Conservation (phyloP, 1,140 invertebrate species). For the Drosophila grimshawi region DNA sequence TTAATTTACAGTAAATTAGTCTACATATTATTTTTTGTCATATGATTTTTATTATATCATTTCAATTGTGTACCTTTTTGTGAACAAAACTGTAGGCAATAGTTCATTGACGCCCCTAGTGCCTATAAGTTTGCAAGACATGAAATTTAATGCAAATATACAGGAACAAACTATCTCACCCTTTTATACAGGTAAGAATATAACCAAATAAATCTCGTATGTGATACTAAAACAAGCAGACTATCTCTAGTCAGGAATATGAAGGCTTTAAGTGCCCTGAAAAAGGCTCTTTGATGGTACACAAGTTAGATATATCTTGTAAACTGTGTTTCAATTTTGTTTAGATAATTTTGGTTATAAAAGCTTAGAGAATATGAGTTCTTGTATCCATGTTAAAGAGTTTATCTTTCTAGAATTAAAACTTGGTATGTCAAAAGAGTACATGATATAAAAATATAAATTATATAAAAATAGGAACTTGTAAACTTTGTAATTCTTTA, state of each 20-base stretch:
- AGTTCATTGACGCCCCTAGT: conserved; percentile 90
- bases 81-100: conserved; percentile 84
- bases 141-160: conserved; percentile 87
- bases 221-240: background rate
- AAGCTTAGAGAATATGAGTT: too few relatives aligned
- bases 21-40: background rate
- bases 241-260: background rate
- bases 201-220: background rate
- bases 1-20: background rate
- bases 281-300: too few relatives aligned
- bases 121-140: conserved; percentile 92
- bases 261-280: background rate
- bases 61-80: conserved; percentile 17
- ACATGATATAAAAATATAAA: too few relatives aligned
- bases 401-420: background rate
- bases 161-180: conserved; percentile 88
- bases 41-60: background rate
- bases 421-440: background rate
- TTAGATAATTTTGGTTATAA: too few relatives aligned
- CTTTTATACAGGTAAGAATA: conserved; percentile 87
- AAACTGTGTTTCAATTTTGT: too few relatives aligned
- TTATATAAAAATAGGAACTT: too few relatives aligned
- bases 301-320: too few relatives aligned
- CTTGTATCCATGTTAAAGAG: background rate
- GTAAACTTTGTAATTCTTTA: too few relatives aligned